A percentile compares a stretch with the other conserved stretches of the same genome.
Conservation (phyloP, 2,797 vertebrate genomes). For the Zenarchopterus dispar region DNA sequence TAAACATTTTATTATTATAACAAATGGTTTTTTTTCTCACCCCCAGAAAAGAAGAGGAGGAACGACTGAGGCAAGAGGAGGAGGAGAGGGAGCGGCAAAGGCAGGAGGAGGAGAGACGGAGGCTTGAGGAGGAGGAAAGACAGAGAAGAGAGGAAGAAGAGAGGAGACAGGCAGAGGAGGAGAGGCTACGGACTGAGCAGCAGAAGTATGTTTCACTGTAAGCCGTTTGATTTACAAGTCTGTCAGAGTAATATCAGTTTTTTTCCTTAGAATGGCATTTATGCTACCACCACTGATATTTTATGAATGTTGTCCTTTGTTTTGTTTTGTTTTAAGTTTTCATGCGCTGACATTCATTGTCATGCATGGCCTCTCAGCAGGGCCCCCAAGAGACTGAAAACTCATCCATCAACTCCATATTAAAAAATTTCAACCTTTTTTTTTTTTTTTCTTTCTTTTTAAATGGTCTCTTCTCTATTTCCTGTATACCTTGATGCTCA, state of each 20-base stretch:
- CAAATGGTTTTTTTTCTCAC: not conserved
- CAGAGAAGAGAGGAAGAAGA: conserved; percentile 93
- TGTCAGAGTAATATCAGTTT: not conserved
- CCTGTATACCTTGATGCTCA: conserved; percentile 15
- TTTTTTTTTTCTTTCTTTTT: not conserved
- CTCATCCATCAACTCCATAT: not conserved
- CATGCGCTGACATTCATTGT: not conserved
- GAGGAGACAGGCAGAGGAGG: conserved; percentile 89
- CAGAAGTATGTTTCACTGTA: conserved; percentile 87
- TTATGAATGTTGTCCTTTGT: not conserved
- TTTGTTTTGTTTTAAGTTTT: not conserved
- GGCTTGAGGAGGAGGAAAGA: conserved; percentile 89
- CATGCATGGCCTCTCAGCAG: not conserved
- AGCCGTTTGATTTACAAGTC: not conserved
- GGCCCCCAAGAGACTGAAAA: not conserved
- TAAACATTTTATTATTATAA: too few relatives aligned
- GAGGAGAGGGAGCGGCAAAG: conserved; percentile 89
- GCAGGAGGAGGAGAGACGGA: conserved; percentile 90
- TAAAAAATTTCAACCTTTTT: too few relatives aligned
- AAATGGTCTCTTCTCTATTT: conserved; percentile 1
- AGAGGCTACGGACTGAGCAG: conserved; percentile 92
- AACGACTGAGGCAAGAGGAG: conserved; percentile 86
- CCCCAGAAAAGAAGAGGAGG: conserved; percentile 90
- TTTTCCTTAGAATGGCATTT: not conserved
- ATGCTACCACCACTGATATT: not conserved